Conservation (phyloP, 1,140 invertebrate species). For the Lasioglossum albipes region DNA sequence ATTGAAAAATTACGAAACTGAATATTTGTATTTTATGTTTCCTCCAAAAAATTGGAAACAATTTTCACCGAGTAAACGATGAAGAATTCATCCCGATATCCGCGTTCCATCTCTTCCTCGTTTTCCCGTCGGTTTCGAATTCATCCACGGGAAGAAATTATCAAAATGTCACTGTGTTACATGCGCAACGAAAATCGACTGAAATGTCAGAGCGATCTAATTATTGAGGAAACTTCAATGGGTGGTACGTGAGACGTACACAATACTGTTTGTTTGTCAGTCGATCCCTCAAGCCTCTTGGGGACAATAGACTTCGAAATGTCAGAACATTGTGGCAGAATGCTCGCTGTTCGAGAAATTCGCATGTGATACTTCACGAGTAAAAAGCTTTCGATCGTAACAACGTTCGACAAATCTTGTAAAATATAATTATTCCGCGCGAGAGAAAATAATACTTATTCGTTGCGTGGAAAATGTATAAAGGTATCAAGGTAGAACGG, state of each 20-base stretch:
- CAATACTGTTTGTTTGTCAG: constrained; percentile 18
- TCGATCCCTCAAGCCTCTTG: constrained; percentile 14
- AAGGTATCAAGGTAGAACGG: background rate
- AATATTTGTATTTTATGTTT: no score
- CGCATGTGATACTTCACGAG: background rate
- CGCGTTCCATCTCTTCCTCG: background rate
- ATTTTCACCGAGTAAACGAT: no score
- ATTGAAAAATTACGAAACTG: no score
- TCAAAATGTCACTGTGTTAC: no score
- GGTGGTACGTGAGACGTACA: background rate
- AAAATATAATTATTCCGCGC: background rate
- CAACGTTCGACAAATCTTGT: background rate
- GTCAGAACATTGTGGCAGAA: constrained; percentile 12
- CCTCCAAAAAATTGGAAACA: no score
- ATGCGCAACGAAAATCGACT: background rate
- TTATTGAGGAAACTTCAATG: constrained; percentile 36
- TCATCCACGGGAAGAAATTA: background rate
- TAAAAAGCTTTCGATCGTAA: background rate
- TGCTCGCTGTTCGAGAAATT: background rate
- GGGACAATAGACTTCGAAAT: constrained; percentile 46
- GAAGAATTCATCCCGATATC: no score
- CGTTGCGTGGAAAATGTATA: background rate
- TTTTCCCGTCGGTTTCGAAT: background rate
- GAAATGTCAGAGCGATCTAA: constrained; percentile 43
- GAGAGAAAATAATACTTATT: background rate